Conservation (phyloP, 1,140 invertebrate species). For the Tachypleus tridentatus region DNA sequence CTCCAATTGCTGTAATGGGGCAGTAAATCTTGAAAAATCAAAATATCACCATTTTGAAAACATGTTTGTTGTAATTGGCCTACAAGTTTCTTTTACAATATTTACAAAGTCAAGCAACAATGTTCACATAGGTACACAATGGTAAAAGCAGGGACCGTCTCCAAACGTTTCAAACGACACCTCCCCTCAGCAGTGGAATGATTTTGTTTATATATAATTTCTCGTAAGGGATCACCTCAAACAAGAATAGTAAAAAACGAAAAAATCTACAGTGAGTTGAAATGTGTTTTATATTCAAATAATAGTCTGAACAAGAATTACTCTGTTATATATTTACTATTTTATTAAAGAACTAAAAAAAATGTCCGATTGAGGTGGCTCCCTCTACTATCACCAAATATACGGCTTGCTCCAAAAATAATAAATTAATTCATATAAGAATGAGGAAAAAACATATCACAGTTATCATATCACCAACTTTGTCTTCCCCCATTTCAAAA, state of each 20-base stretch:
- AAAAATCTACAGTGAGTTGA: not conserved
- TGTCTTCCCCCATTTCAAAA: conserved; percentile 16
- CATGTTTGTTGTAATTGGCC: too few relatives aligned
- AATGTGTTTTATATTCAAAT: not conserved
- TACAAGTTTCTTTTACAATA: conserved; percentile 9
- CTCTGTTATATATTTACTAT: not conserved
- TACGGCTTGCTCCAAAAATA: too few relatives aligned
- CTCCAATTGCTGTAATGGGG: conserved; percentile 1
- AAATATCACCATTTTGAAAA: conserved; percentile 16
- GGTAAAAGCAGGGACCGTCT: not conserved
- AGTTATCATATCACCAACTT: conserved; percentile 21
- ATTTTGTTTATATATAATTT: too few relatives aligned
- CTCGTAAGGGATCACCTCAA: too few relatives aligned
- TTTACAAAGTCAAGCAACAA: conserved; percentile 1
- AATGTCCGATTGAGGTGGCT: not conserved
- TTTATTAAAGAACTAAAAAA: not conserved
- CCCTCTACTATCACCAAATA: not conserved
- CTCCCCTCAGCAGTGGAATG: too few relatives aligned
- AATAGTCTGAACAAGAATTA: not conserved
- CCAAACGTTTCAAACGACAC: not conserved
- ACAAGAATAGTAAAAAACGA: too few relatives aligned
- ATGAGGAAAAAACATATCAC: conserved; percentile 22
- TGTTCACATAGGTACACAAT: conserved; percentile 14
- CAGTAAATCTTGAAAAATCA: conserved; percentile 16
- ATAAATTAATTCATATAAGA: not conserved